Evolutionary conservation across 2,113 vertebrate genomes (phyloP).

Genomic region (Misgurnus anguillicaudatus): DNA sequence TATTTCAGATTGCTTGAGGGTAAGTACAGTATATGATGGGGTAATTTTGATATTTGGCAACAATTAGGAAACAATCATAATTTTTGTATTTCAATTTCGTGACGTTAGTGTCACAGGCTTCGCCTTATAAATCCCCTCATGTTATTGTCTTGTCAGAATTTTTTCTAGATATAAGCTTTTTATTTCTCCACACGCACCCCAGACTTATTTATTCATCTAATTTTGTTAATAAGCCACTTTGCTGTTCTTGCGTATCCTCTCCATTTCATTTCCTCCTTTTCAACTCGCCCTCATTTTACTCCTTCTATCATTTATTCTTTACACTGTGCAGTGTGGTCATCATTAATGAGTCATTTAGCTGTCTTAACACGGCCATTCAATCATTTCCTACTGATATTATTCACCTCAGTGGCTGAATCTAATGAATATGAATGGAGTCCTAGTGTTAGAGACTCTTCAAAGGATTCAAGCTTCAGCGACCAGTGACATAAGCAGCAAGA

Average conservation of each 20-base stretch:
- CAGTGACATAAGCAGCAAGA: not conserved
- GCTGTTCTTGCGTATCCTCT: slow-evolving; percentile 10
- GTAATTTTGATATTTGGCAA: too few relatives aligned
- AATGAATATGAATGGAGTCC: slow-evolving; percentile 35
- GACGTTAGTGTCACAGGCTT: too few relatives aligned
- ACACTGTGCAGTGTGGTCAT: slow-evolving; percentile 1
- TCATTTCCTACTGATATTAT: slow-evolving; percentile 1
- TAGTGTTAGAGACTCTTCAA: slow-evolving; percentile 31
- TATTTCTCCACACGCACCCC: not conserved
- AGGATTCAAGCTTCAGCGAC: slow-evolving; percentile 15
- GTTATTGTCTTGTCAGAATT: not conserved
- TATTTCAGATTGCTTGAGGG: too few relatives aligned
- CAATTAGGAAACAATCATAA: too few relatives aligned
- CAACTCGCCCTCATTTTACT: not conserved
- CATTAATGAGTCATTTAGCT: slow-evolving; percentile 33
- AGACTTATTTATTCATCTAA: slow-evolving; percentile 4
- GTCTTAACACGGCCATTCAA: slow-evolving; percentile 21
- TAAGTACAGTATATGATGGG: too few relatives aligned
- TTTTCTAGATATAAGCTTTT: not conserved
- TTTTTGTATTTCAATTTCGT: too few relatives aligned
- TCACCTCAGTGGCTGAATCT: slow-evolving; percentile 11
- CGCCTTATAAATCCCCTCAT: not conserved
- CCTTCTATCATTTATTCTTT: slow-evolving; percentile 10
- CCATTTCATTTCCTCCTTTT: not conserved
- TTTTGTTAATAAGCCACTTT: slow-evolving; percentile 28